phyloP scores from a whole-genome alignment of 2,113 vertebrate species.

The Theristicus caerulescens region DNA sequence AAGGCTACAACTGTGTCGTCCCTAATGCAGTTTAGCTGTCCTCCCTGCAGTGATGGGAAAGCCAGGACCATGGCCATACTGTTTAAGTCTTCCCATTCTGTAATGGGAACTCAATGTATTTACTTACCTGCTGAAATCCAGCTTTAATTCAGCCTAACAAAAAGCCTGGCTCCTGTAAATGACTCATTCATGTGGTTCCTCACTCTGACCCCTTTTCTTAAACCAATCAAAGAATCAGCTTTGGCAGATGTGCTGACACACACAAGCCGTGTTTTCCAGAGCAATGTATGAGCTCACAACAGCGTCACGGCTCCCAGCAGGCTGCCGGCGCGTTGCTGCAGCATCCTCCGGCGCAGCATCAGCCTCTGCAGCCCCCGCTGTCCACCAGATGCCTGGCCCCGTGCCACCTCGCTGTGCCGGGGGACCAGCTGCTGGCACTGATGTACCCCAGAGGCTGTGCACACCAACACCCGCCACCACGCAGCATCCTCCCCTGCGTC shows the following conservation, averaged over 20 bases:
- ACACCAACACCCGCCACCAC: not conserved
- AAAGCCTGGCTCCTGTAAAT: not conserved
- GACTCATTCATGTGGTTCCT: not conserved
- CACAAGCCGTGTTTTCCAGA: not conserved
- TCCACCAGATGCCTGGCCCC: not conserved
- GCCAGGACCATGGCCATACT: not conserved
- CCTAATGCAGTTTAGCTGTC: not conserved
- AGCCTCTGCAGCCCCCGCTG: not conserved
- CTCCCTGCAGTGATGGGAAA: not conserved
- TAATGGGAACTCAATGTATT: not conserved
- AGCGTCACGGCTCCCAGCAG: not conserved
- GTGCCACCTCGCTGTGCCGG: not conserved
- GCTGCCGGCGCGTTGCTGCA: not conserved
- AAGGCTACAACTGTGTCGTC: not conserved
- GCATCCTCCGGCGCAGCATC: not conserved
- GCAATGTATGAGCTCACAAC: accelerated
- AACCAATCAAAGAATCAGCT: not conserved
- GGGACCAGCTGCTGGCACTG: not conserved
- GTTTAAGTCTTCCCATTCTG: not conserved
- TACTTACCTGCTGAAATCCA: not conserved
- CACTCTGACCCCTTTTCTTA: not conserved
- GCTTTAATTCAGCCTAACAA: not conserved
- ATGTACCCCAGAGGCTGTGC: not conserved
- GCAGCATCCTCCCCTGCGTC: not conserved
- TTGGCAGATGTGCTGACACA: not conserved